These are phyloP conservation scores for Solenopsis fugax DNA, from an alignment of 1,140 invertebrate genomes.

Conservation along the genomic window DNA sequence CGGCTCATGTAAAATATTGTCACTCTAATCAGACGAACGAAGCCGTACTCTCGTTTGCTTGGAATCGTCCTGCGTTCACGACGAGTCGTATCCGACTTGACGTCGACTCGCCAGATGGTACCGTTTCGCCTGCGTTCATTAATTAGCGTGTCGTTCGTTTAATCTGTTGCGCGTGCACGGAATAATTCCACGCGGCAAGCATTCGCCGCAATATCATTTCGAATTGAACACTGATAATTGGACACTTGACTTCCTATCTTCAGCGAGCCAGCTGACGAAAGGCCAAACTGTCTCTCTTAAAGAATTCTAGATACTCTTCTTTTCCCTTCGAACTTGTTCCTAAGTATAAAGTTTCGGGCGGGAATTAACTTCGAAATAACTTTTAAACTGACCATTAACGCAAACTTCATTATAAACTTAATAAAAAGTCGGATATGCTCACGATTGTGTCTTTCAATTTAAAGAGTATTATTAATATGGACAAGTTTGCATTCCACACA, in stretches of 20 bases:
- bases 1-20: slow-evolving; percentile 33
- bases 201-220: not conserved
- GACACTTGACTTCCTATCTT: not conserved
- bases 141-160: slow-evolving; percentile 23
- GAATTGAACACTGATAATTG: slow-evolving; percentile 30
- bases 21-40: not conserved
- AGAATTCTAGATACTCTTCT: slow-evolving; percentile 18
- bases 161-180: slow-evolving; percentile 7
- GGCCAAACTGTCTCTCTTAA: slow-evolving; percentile 11
- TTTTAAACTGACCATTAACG: slow-evolving; percentile 15
- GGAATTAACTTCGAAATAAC: slow-evolving; percentile 23
- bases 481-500: not conserved
- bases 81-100: not conserved
- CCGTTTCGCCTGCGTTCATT: not conserved
- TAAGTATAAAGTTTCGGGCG: slow-evolving; percentile 24
- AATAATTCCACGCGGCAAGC: not conserved
- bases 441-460: slow-evolving; percentile 6
- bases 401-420: slow-evolving; percentile 31
- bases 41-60: not conserved
- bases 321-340: slow-evolving; percentile 27
- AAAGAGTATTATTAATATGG: not conserved
- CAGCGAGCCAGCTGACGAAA: not conserved
- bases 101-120: not conserved
- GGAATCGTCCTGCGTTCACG: not conserved
- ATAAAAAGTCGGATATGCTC: slow-evolving; percentile 20